These are phyloP conservation scores for Doris montereyensis DNA, from an alignment of 2,888 invertebrate species.

Conservation along the genomic window DNA sequence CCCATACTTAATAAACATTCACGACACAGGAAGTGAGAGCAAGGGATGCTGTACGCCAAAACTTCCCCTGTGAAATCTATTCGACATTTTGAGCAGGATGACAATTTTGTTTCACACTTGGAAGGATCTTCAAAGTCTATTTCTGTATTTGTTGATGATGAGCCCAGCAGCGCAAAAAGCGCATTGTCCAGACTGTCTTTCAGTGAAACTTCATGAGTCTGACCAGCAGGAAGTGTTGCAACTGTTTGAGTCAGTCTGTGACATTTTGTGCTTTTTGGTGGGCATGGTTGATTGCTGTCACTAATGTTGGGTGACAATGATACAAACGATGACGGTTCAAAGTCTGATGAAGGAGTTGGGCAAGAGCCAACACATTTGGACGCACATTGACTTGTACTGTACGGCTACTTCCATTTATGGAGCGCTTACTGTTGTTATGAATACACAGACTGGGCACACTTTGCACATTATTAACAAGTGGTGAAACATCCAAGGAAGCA, in stretches of 20 bases:
- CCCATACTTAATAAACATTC: slow-evolving; percentile 40
- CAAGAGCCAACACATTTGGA: too few species aligned
- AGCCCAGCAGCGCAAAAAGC: slow-evolving; percentile 47
- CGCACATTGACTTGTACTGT: too few species aligned
- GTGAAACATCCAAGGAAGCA: background rate
- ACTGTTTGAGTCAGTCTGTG: background rate
- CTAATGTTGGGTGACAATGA: background rate
- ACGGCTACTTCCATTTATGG: too few species aligned
- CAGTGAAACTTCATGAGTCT: slow-evolving; percentile 48
- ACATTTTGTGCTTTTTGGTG: background rate
- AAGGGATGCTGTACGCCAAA: slow-evolving; percentile 49
- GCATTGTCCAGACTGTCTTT: slow-evolving; percentile 54
- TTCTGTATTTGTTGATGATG: background rate
- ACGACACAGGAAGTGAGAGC: slow-evolving; percentile 51
- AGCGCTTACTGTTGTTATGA: background rate
- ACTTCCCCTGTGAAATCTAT: too few species aligned
- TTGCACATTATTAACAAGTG: background rate
- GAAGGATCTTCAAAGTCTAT: too few species aligned
- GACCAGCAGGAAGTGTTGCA: background rate
- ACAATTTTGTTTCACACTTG: too few species aligned
- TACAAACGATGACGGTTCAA: background rate
- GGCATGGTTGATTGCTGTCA: background rate
- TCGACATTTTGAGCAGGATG: too few species aligned
- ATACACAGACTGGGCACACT: background rate
- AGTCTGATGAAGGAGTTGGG: background rate